Evolutionary conservation across 1,140 invertebrate genomes (phyloP), one percentile per base, ranked within the genome.

Genomic region (Asobara japonica): DNA sequence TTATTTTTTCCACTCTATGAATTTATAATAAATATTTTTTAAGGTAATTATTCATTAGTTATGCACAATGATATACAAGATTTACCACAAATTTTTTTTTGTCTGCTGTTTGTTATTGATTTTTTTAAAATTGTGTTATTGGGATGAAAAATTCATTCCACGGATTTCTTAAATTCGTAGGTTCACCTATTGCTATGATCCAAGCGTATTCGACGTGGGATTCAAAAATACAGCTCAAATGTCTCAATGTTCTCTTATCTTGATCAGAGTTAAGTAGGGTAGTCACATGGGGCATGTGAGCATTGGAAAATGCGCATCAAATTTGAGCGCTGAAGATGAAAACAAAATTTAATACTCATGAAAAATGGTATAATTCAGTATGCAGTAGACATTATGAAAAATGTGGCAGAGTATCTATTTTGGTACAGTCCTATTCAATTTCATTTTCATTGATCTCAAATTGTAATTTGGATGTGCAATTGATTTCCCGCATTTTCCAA

Each of bases 1-100:
- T n/a, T 76, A 68, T 75, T 72, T 73, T 72, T 65, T 71, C 20
- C 51, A 56, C 22, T 78, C 72, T 72, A 73, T 61, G 67, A 60
- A 70, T 69, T 65, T 48, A 69, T 60, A 70, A 74, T 70, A 56
- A 51, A 65, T 56, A 30, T 62, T 16, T 30, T 62, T 29, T 45
- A n/a, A 11, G n/a, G 16, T 62, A 0, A 30, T 62, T 27, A 27
- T 60, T 27, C 56, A 60, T 62, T 18, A 30, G 6, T 31, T 62
- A 62, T 29, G 29, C 25, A 30, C 25, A 30, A 62, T 18, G 25
- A 62, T 29, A 31, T 62, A 62, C 11, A 29, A 62, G 25, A 29
- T 72, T 65, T 65, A 72, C 20, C 29, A 51, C 16, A 51, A 29
- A 69, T 33, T 60, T 20, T 51, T 60, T 13, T 65, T 16, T 65